Conservation (phyloP, 2,113 vertebrate species). For the Corythaixoides concolor region DNA sequence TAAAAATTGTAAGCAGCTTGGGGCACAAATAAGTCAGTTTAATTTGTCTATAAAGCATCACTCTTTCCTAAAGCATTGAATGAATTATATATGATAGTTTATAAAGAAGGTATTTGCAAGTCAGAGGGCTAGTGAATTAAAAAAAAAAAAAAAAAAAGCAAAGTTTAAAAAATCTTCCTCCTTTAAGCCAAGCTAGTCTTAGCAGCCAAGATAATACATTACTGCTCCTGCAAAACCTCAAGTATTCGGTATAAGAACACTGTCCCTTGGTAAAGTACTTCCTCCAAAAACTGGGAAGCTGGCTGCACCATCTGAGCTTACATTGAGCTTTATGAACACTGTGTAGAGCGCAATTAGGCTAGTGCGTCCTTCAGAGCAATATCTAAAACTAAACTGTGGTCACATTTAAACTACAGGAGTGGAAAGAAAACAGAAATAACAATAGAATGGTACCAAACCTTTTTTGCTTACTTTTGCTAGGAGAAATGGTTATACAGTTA, state of each 20-base stretch:
- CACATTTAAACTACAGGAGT: not conserved
- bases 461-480: not conserved
- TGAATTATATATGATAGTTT: not conserved
- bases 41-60: not conserved
- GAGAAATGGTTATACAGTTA: not conserved
- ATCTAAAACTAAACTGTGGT: not conserved
- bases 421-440: not conserved
- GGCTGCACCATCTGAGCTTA: not conserved
- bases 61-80: not conserved
- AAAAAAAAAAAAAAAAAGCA: not conserved
- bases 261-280: not conserved
- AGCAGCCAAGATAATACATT: not conserved
- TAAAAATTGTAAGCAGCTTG: slow-evolving; percentile 10
- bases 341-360: not conserved
- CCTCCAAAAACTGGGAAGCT: not conserved
- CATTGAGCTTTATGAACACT: not conserved
- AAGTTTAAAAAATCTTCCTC: not conserved
- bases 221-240: too few relatives aligned
- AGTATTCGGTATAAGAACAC: not conserved
- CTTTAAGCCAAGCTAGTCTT: not conserved
- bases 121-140: not conserved
- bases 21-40: not conserved
- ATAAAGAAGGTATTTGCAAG: not conserved
- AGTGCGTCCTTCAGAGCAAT: not conserved
- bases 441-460: not conserved